phyloP scores from a whole-genome alignment of 1,140 invertebrate genomes.

The Hyles vespertilio region DNA sequence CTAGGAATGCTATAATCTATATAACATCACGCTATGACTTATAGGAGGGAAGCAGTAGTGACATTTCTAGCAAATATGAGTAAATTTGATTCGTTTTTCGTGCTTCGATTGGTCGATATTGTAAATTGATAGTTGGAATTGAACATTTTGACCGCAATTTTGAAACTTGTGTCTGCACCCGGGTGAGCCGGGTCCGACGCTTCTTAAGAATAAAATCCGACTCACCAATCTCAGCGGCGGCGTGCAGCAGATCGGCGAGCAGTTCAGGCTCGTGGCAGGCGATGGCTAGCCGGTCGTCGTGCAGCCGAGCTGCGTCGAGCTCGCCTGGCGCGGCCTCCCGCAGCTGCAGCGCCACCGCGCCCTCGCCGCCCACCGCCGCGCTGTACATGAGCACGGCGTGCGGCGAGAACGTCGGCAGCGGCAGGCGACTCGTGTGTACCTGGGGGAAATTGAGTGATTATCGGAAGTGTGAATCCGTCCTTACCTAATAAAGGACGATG shows the following conservation, averaged over 20 bases:
- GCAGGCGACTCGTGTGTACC: constrained; percentile 67
- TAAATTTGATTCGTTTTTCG: too few species aligned
- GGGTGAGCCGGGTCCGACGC: too few species aligned
- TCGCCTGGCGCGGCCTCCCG: constrained; percentile 73
- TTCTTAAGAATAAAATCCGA: neutral
- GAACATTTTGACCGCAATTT: too few species aligned
- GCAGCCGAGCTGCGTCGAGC: constrained; percentile 47
- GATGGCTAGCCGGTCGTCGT: constrained; percentile 72
- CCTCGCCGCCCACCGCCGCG: constrained; percentile 77
- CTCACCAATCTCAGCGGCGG: constrained; percentile 56
- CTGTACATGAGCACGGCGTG: constrained; percentile 78
- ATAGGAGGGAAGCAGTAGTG: too few species aligned
- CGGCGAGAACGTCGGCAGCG: constrained; percentile 74
- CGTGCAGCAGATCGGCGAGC: constrained; percentile 62
- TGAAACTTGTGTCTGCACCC: too few species aligned
- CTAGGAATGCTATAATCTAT: too few species aligned
- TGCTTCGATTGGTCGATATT: too few species aligned
- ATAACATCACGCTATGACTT: too few species aligned
- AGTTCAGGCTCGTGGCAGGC: constrained; percentile 77
- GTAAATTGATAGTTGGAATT: too few species aligned
- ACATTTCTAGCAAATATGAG: too few species aligned
- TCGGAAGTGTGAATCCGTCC: too few species aligned
- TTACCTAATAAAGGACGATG: too few species aligned
- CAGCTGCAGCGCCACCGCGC: constrained; percentile 74
- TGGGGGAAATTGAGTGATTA: constrained; percentile 15